Percentiles rank a stretch among this genome's conserved stretches.
Evolutionary conservation across 2,888 invertebrate species (phyloP).

Genomic region (Phyto melanocephala): DNA sequence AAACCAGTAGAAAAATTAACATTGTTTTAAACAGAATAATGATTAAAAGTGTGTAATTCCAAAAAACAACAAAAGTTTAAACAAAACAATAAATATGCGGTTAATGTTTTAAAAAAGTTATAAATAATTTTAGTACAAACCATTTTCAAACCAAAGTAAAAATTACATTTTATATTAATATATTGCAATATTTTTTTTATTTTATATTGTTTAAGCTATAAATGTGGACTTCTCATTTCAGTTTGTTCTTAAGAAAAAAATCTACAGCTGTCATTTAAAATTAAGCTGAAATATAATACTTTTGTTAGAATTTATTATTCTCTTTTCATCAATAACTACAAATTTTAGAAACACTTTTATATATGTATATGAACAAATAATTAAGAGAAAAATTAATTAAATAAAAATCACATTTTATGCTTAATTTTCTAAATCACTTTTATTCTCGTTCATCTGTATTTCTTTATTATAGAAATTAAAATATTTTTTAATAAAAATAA

Average conservation of each 20-base stretch:
- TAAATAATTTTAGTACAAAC: background rate
- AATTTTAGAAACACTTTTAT: slow-evolving; percentile 16
- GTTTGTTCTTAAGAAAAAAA: slow-evolving; percentile 33
- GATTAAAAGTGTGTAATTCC: too few relatives aligned
- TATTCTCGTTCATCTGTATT: slow-evolving; percentile 26
- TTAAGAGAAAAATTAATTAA: slow-evolving; percentile 36
- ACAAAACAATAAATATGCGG: too few relatives aligned
- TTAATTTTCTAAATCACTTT: slow-evolving; percentile 58
- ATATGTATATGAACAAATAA: slow-evolving; percentile 10
- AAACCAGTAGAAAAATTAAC: too few relatives aligned
- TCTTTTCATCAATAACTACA: slow-evolving; percentile 22
- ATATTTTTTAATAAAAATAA: slow-evolving; percentile 15
- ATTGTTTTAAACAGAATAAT: too few relatives aligned
- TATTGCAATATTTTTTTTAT: slow-evolving; percentile 42
- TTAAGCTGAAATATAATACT: slow-evolving; percentile 58
- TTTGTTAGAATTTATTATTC: slow-evolving; percentile 13
- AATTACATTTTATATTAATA: background rate
- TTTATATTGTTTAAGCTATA: slow-evolving; percentile 61
- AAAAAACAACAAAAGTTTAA: too few relatives aligned
- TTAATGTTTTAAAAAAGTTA: too few relatives aligned
- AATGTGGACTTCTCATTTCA: slow-evolving; percentile 57
- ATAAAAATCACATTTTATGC: slow-evolving; percentile 59
- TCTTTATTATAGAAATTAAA: slow-evolving; percentile 34
- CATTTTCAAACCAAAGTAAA: background rate
- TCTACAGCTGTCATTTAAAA: slow-evolving; percentile 42